Base-by-base conservation (phyloP, 23 tunicate genomes). In the Botrylloides violaceus region DNA sequence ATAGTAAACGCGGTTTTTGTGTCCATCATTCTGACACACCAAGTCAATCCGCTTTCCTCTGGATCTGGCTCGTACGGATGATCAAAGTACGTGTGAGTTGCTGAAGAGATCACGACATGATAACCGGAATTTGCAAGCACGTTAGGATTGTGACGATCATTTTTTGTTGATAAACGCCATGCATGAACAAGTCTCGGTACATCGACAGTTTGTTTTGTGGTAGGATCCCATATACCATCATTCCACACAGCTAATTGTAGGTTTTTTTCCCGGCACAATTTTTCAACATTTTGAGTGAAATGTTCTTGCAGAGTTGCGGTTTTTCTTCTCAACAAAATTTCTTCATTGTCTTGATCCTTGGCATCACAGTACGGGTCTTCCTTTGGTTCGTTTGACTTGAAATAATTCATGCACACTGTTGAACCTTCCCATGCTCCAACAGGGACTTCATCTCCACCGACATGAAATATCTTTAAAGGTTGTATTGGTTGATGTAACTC, bases 11-110 rank as follows among this genome's bases (percentile, higher is more conserved):
- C 90, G 19, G 71, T 83, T 33, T 59, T 55, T 28, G 78, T 80
- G 71, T 83, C 89, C 3, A 71, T 66, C 39, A 38, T 84, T 29
- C 97, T 72, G 29, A 87, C 77, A 21, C 92, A 88, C 97, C 97
- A 90, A 27, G 62, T 49, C 7, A 83, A 70, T 12, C 97, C 97
- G 29, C 59, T 3, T 50, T 90, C 97, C 4, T 90, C 97, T 1
- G 90, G 97, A 75, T 90, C 97, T 28, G 97, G 90, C 50, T 90
- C 97, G 1, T 90, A 87, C 30, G 97, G 97, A 62, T 83, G 89
- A 50, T 90, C 97, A 38, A 90, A 83, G 70, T 90, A 90, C 15
- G 81, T 48, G 35, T 90, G 97, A 60, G 90, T 90, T 27, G 90
- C 85, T 7, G 76, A 77, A 1, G 97, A 58, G 63, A 90, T 21